Evolutionary conservation across 2,888 invertebrate genomes (phyloP).

Genomic region (Diarsia dahlii): DNA sequence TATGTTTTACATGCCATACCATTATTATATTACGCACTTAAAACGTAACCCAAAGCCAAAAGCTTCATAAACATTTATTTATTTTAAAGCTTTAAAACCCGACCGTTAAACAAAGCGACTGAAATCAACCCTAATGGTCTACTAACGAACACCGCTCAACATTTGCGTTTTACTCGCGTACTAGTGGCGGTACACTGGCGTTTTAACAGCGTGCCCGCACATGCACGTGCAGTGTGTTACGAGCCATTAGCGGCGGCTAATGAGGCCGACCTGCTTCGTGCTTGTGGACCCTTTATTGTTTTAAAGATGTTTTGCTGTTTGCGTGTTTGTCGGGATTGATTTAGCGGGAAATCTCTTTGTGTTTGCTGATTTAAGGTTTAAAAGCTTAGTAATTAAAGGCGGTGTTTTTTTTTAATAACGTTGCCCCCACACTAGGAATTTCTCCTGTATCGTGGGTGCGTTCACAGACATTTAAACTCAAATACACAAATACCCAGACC

Average conservation of each 20-base stretch:
- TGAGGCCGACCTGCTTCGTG: slow-evolving; percentile 16
- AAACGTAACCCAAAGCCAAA: neutral
- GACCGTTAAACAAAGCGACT: slow-evolving; percentile 1
- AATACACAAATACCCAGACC: too few relatives aligned
- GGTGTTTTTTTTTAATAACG: too few relatives aligned
- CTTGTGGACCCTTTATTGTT: slow-evolving; percentile 26
- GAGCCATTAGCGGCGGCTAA: slow-evolving; percentile 29
- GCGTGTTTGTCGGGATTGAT: neutral
- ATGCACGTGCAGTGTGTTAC: slow-evolving; percentile 45
- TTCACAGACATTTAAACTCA: too few relatives aligned
- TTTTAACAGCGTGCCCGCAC: slow-evolving; percentile 22
- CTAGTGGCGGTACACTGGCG: slow-evolving; percentile 12
- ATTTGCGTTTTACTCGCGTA: slow-evolving; percentile 22
- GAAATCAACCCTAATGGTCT: slow-evolving; percentile 43
- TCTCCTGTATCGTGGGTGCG: too few relatives aligned
- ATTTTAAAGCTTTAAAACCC: slow-evolving; percentile 8
- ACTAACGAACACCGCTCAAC: slow-evolving; percentile 44
- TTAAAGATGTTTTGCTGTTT: slow-evolving; percentile 10
- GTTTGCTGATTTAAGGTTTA: neutral
- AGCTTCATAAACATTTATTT: slow-evolving; percentile 30
- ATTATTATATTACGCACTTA: neutral
- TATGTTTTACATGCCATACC: neutral
- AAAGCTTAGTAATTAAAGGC: neutral
- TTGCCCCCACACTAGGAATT: too few relatives aligned
- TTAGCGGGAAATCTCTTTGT: slow-evolving; percentile 2